Conservation (phyloP, 2,888 invertebrate genomes). For the Polyommatus iphigenia region DNA sequence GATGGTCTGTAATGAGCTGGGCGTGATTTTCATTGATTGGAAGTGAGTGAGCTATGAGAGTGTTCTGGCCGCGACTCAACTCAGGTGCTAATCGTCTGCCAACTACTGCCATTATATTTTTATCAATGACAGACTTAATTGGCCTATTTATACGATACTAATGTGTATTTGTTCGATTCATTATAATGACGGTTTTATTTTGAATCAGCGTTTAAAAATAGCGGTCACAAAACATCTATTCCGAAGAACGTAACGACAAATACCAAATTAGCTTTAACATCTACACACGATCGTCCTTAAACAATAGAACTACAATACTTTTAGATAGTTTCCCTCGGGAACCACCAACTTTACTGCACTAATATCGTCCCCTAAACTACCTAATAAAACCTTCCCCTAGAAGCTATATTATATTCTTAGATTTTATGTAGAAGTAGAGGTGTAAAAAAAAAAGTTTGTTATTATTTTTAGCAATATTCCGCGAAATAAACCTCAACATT, state of each 20-base stretch:
- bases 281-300: not conserved
- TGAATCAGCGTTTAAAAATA: not conserved
- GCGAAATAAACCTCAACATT: no score
- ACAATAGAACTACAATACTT: not conserved
- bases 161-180: not conserved
- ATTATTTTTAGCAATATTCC: no score
- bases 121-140: conserved; percentile 25
- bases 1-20: not conserved
- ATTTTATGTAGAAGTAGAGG: not conserved
- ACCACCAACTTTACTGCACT: not conserved
- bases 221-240: not conserved
- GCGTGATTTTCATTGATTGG: conserved; percentile 27
- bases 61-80: conserved; percentile 12
- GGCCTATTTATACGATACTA: conserved; percentile 13
- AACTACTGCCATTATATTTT: conserved; percentile 28
- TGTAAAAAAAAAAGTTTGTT: no score
- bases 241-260: not conserved
- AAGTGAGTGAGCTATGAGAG: conserved; percentile 1
- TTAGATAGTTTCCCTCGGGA: not conserved
- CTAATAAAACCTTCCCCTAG: not conserved
- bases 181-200: not conserved
- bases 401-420: not conserved
- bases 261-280: not conserved
- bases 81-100: conserved; percentile 25
- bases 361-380: not conserved